Evolutionary conservation across 2,888 invertebrate genomes (phyloP), one percentile per base, ranked within the genome.

Genomic region (Apamea sordens): DNA sequence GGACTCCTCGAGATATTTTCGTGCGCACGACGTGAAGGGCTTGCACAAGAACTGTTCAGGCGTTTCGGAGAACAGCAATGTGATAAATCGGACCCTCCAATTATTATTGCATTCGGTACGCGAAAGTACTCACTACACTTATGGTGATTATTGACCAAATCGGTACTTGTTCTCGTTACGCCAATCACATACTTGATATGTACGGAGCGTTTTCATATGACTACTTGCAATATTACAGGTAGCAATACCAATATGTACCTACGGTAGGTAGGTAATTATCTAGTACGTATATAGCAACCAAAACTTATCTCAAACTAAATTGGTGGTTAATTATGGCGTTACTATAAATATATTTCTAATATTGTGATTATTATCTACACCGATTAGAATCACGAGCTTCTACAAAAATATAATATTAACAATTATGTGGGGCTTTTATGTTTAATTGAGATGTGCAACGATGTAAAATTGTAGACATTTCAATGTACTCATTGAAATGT

Each of bases 21-120:
- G 96, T 95, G 96, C 93, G 93, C 96, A 96, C 95, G 95, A 96
- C 94, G 94, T 93, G 95, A 94, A 96, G 95, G 94, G 95, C 94
- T 95, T 95, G 92, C 95, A 95, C 94, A 96, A 96, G 95, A 95
- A 95, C 93, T 95, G 95, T 95, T 95, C 95, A 93, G 94, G 93
- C 94, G 90, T 94, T 96, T 97, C 96, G 94, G 94, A 95, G 96
- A 96, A 97, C 94, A 94, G 93, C 90, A 93, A 95, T 95, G 96
- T 96, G 96, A 96, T 96, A 96, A 96, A 96, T 95, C 95, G 95
- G 94, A 95, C 95, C 96, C 96, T 92, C 96, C 96, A 96, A 96
- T 96, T 96, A 97, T 96, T 95, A 95, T 96, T 94, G 94, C 95
- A 96, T 96, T 96, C 95, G 94, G 95, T 94, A 93, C 94, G 94